Base-by-base conservation (phyloP, 2,797 vertebrate genomes). In the Danio choprae region DNA sequence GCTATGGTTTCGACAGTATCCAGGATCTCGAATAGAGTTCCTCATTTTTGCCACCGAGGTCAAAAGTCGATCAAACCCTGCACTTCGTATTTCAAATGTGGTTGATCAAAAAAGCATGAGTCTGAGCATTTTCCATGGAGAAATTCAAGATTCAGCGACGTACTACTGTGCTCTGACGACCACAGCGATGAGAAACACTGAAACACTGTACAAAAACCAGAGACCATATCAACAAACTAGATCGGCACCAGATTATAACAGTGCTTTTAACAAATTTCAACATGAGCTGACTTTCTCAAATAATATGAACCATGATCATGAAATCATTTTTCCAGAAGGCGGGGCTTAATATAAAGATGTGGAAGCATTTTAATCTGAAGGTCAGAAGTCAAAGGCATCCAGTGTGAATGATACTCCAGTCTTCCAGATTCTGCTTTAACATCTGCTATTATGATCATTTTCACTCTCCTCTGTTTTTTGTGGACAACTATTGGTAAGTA, bases 1-100 rank as follows among this genome's bases (percentile, higher is more conserved):
- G 3, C 71, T 68, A 9, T 79, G 76, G 81, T 83, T 79, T 79
- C 70, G 15, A 1, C 76, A 83, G 50, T 29, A 83, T 59, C n/a
- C 18, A 8, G 43, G 20, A 74, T 64, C 48, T 51, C n/a, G 0
- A 18, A 55, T 40, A 63, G 44, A 79, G 16, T 79, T 43, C 13
- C 46, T 76, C 1, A 48, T 43, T 12, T 51, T 76, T 40, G 12
- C 15, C 11, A 65, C 11, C 76, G 74, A 76, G 18, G n/a, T 51
- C 18, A 41, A 7, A 0, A 18, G 7, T 51, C 62, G 4, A 18
- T 41, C 69, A 12, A 51, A 56, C 1, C 3, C 51, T 56, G 11
- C 15, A 8, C 72, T 22, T 15, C 44, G 64, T 11, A 15, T 59
- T 7, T 43, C 22, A 44, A 11, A 7, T 74, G 18, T 20, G 29